Base-by-base conservation (phyloP, 2,797 vertebrate species). In the Phataginus tetradactyla region DNA sequence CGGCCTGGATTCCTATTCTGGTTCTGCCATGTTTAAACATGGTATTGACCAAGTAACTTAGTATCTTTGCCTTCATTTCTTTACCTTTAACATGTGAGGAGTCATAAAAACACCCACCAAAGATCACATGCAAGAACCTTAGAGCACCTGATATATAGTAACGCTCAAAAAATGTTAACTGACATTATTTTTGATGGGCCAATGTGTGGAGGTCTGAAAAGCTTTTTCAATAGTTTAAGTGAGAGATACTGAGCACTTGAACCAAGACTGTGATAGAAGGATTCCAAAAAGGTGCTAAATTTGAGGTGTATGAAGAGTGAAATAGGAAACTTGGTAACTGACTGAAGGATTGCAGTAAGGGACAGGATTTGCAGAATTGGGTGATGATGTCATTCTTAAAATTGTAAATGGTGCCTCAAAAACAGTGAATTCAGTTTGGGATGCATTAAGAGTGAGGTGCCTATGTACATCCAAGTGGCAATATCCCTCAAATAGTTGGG, bases 11-110 rank as follows among this genome's bases (percentile, higher is more conserved):
- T 95, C 11, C 89, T 86, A 91, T 63, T 51, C 32, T 88, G 8
- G 7, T 12, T 97, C 94, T 91, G n/a, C 14, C 11, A 6, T 20
- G 39, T 66, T 32, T 78, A 23, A 3, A 23, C 84, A 68, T 45
- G 68, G 57, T 13, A 34, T 45, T 78, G 39, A 80, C 51, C 7
- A 97, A 96, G 86, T 90, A 91, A 95, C 75, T 97, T 87, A 96
- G 90, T 69, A 0, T 39, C 29, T 84, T 34, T 86, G 45, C 53
- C 83, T 96, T 34, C 15, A 79, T 57, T 88, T 83, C 71, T 8
- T 83, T 37, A 51, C 92, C 39, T 77, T 39, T 94, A 95, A 97
- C 90, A 94, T 4, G 3, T 2, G 63, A 17, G 37, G 27, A 94
- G 45, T 94, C 92, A 91, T 86, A 81, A 66, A 93, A 94, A 29